phyloP scores from a whole-genome alignment of 2,888 invertebrate genomes.

The Taphrorychus bicolor region DNA sequence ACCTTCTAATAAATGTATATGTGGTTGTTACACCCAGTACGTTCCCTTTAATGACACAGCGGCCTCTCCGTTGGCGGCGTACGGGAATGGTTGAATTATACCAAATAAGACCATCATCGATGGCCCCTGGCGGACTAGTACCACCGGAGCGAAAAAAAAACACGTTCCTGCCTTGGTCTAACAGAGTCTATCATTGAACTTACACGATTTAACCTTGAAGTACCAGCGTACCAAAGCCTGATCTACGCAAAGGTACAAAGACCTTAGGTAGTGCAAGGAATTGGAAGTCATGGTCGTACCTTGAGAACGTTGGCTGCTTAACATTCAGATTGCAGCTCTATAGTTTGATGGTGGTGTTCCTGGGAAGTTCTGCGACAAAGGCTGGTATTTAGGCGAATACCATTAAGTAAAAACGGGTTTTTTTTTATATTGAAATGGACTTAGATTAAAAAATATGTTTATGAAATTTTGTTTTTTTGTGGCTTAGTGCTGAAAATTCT shows the following conservation, averaged over 20 bases:
- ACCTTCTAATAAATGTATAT: not conserved
- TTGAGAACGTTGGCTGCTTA: not conserved
- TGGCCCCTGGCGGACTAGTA: slow-evolving; percentile 32
- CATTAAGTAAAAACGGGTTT: too few relatives aligned
- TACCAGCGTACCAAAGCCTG: slow-evolving; percentile 36
- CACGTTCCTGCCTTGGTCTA: slow-evolving; percentile 35
- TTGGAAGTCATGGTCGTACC: slow-evolving; percentile 15
- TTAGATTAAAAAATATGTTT: too few relatives aligned
- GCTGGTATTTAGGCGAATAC: too few relatives aligned
- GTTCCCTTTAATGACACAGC: slow-evolving; percentile 16
- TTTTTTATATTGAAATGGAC: too few relatives aligned
- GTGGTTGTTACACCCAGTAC: not conserved
- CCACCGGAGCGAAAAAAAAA: slow-evolving; percentile 28
- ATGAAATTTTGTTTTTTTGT: too few relatives aligned
- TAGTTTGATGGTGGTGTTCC: not conserved
- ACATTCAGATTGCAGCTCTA: not conserved
- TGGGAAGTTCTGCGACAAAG: not conserved
- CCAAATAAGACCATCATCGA: slow-evolving; percentile 31
- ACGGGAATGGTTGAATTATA: slow-evolving; percentile 21
- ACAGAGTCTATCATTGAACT: slow-evolving; percentile 42
- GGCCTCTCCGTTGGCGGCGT: not conserved
- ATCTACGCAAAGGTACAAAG: slow-evolving; percentile 42
- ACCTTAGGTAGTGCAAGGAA: slow-evolving; percentile 32
- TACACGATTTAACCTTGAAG: slow-evolving; percentile 40
- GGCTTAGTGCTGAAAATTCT: too few relatives aligned